These are phyloP conservation scores for Hemichromis elongatus DNA, from an alignment of 2,113 vertebrate species.

Conservation along the genomic window DNA sequence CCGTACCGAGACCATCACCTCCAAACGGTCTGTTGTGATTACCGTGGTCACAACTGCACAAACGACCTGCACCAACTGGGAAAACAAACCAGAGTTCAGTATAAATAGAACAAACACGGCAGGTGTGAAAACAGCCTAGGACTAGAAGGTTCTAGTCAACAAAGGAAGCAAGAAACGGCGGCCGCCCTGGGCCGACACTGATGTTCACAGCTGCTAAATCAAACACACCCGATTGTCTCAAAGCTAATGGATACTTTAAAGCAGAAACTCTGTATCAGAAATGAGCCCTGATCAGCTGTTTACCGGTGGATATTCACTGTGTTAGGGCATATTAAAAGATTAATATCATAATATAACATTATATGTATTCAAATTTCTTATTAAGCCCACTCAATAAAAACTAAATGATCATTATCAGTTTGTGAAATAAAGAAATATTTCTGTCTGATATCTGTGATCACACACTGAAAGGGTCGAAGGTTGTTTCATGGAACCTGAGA, in stretches of 20 bases:
- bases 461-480: neutral
- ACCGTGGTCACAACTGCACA: neutral
- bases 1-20: neutral
- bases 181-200: neutral
- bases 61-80: neutral
- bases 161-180: no score
- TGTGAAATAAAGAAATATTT: neutral
- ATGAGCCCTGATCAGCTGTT: neutral
- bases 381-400: neutral
- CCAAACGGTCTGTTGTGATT: neutral
- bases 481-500: neutral
- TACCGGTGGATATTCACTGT: neutral
- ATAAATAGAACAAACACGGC: neutral
- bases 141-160: no score
- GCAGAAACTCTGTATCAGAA: neutral
- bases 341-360: neutral
- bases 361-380: neutral
- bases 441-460: neutral
- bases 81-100: neutral
- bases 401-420: neutral
- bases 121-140: neutral
- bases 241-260: neutral
- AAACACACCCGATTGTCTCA: neutral
- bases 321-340: no score
- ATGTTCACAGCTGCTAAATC: neutral